Percentiles rank a stretch among this genome's conserved stretches.
These are phyloP conservation scores for Mobula birostris DNA, from an alignment of 2,113 vertebrate genomes.

Conservation along the genomic window DNA sequence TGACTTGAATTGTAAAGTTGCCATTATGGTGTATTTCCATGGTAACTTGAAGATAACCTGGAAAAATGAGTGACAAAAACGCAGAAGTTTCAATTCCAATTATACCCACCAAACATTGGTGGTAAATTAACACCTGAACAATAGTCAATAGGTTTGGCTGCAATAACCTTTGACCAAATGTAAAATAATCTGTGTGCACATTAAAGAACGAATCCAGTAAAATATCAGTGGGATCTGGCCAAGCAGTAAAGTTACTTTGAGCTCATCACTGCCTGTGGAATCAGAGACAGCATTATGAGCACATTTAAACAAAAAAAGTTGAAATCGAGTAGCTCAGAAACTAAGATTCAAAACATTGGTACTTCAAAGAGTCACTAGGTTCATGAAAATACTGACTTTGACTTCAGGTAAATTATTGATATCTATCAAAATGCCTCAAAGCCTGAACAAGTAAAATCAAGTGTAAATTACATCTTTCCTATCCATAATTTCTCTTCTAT, in stretches of 20 bases:
- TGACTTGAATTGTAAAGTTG: neutral
- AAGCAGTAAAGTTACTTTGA: neutral
- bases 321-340: no score
- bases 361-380: no score
- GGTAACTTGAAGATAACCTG: neutral
- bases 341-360: no score
- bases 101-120: neutral
- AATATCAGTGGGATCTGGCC: neutral
- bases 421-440: no score
- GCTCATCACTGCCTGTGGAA: neutral
- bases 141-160: neutral
- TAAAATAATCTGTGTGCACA: neutral
- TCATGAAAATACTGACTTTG: no score
- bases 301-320: neutral
- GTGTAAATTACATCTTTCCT: no score
- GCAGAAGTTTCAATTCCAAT: neutral
- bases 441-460: no score
- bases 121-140: neutral
- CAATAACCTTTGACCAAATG: neutral
- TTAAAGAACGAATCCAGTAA: neutral
- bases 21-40: neutral
- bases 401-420: no score
- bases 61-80: neutral
- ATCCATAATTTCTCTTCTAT: no score
- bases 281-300: neutral